Evolutionary conservation across 2,113 vertebrate species (phyloP).

Genomic region (Anhinga anhinga): DNA sequence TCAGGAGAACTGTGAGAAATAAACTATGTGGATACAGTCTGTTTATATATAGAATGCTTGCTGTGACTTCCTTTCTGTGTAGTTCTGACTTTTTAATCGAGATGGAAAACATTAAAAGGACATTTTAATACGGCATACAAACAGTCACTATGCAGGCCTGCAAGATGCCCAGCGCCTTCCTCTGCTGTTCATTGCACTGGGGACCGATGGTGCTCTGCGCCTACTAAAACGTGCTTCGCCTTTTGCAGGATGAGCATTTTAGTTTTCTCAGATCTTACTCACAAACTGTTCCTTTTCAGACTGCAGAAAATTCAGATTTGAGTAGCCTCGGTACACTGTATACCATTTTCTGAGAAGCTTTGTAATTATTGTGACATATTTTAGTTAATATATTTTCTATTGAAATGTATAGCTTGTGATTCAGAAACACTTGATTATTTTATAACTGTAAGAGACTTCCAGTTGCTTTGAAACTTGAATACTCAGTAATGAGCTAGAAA

Average conservation of each 20-base stretch:
- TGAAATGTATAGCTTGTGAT: conserved; percentile 59
- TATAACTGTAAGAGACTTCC: conserved; percentile 42
- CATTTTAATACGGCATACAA: background rate
- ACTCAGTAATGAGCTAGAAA: conserved; percentile 1
- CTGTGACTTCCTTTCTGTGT: conserved; percentile 77
- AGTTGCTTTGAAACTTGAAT: conserved; percentile 54
- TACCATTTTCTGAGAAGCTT: conserved; percentile 34
- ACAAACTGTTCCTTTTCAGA: background rate
- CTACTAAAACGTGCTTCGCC: background rate
- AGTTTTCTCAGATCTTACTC: background rate
- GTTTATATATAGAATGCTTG: conserved; percentile 85
- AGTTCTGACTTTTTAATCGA: conserved; percentile 31
- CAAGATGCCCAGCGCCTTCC: background rate
- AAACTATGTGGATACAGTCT: conserved; percentile 97
- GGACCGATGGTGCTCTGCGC: background rate
- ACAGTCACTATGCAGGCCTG: background rate
- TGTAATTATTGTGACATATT: conserved; percentile 68
- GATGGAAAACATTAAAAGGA: conserved; percentile 23
- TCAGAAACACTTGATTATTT: conserved; percentile 47
- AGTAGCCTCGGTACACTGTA: conserved; percentile 17
- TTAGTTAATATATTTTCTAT: conserved; percentile 68
- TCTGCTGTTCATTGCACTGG: background rate
- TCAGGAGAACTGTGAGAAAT: conserved; percentile 99
- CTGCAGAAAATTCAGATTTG: background rate
- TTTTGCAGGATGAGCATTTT: background rate